Evolutionary conservation across 2,113 vertebrate genomes (phyloP), one percentile per base, ranked within the genome.

Genomic region (Pipra filicauda): DNA sequence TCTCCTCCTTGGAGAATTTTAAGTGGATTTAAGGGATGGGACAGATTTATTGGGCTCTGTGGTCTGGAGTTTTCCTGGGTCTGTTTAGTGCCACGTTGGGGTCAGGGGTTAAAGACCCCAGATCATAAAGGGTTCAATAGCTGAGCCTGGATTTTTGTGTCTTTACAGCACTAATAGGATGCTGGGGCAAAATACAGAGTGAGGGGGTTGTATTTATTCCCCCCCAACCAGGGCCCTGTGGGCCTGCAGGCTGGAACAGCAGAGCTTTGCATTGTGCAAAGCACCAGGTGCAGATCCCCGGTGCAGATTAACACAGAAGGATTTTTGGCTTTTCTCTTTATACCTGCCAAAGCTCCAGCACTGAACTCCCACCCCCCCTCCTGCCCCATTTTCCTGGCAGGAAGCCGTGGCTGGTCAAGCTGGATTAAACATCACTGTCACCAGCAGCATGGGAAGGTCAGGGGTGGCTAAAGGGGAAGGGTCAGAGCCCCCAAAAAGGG

Each of bases 281-380:
- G 5, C 5, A 0, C 15, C 3, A 0, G 5, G 2, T 2, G 41
- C 59, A 17, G 76, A 39, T 21, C n/a, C 18, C 1, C 0, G 16
- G 21, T 2, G 20, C 64, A 33, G 84, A 91, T 92, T 51, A 85
- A 4, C 23, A 4, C 75, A n/a, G 55, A 4, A 46, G 77, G 69
- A 91, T 91, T 93, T 85, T 19, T 23, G 67, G 28, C 51, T 83
- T 78, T 62, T 71, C 69, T 65, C 54, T 69, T 70, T 14, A 4
- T 31, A 51, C 79, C 82, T 82, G 76, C 74, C 80, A 85, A 79
- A 94, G 81, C 58, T 71, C 41, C 13, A 0, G 57, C 26, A 15
- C 83, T 89, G 76, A 88, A 41, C 73, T 28, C 72, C 43, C 49
- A 8, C 6, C 80, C 72, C 86, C 69, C 49, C 46, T 27, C 64